These are phyloP conservation scores for Heliconius erato DNA, from an alignment of 2,888 invertebrate genomes.

Conservation along the genomic window DNA sequence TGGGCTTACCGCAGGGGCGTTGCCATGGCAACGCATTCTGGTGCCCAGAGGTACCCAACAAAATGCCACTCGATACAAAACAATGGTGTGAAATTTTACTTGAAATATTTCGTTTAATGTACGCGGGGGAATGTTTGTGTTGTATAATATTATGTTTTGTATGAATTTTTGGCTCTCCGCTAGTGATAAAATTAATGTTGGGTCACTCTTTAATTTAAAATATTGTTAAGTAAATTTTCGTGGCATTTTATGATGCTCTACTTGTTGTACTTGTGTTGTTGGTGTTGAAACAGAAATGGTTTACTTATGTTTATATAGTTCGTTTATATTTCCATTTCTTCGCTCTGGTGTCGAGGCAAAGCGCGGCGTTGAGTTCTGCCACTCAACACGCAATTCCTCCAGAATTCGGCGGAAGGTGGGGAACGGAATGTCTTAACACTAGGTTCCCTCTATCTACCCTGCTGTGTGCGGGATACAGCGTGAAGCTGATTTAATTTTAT, in stretches of 20 bases:
- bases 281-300: background rate
- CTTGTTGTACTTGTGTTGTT: background rate
- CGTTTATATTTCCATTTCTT: background rate
- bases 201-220: slow-evolving; percentile 22
- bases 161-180: slow-evolving; percentile 25
- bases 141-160: slow-evolving; percentile 30
- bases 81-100: slow-evolving; percentile 50
- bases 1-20: slow-evolving; percentile 76
- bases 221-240: slow-evolving; percentile 2
- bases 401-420: too few species aligned
- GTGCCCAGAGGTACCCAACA: slow-evolving; percentile 58
- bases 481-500: too few species aligned
- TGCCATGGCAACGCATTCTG: slow-evolving; percentile 80
- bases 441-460: too few species aligned
- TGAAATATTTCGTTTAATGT: slow-evolving; percentile 43
- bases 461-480: too few species aligned
- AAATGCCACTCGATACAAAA: slow-evolving; percentile 63
- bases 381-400: too few species aligned
- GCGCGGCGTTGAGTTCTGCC: too few species aligned
- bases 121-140: slow-evolving; percentile 45
- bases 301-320: background rate
- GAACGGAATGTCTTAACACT: too few species aligned
- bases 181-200: slow-evolving; percentile 5
- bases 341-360: too few species aligned
- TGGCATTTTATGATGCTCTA: too few species aligned